Percentiles rank a stretch among this genome's conserved stretches.
Evolutionary conservation across 2,888 invertebrate species (phyloP).

Genomic region (Ernsta delagoae): DNA sequence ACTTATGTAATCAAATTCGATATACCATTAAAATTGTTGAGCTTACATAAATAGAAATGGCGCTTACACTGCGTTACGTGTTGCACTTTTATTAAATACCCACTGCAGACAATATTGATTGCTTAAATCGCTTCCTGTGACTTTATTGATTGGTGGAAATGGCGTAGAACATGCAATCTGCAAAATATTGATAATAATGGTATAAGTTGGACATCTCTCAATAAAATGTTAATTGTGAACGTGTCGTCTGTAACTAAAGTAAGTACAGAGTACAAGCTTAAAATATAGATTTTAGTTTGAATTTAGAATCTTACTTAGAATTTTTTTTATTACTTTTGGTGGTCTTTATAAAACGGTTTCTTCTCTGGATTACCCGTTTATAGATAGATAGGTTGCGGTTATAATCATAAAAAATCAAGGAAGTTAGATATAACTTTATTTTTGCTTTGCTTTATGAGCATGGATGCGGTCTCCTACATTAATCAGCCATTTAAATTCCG

Average conservation of each 20-base stretch:
- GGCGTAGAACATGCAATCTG: not conserved
- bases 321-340: too few relatives aligned
- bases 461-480: constrained; percentile 14
- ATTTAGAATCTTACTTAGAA: too few relatives aligned
- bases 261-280: too few relatives aligned
- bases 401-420: not conserved
- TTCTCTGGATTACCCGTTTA: too few relatives aligned
- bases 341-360: too few relatives aligned
- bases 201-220: not conserved
- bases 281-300: too few relatives aligned
- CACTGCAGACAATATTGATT: constrained; percentile 3
- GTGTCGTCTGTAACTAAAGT: not conserved
- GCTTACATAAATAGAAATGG: constrained; percentile 33
- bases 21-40: constrained; percentile 18
- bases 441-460: too few relatives aligned
- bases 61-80: constrained; percentile 20
- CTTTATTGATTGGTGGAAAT: constrained; percentile 3
- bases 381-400: too few relatives aligned
- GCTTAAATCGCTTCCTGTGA: constrained; percentile 5
- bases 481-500: constrained; percentile 42
- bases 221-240: not conserved
- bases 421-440: not conserved
- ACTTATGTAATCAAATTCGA: constrained; percentile 28
- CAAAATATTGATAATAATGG: not conserved
- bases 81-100: not conserved